phyloP scores from a whole-genome alignment of 2,888 invertebrate species.

The Ectemnius cavifrons region DNA sequence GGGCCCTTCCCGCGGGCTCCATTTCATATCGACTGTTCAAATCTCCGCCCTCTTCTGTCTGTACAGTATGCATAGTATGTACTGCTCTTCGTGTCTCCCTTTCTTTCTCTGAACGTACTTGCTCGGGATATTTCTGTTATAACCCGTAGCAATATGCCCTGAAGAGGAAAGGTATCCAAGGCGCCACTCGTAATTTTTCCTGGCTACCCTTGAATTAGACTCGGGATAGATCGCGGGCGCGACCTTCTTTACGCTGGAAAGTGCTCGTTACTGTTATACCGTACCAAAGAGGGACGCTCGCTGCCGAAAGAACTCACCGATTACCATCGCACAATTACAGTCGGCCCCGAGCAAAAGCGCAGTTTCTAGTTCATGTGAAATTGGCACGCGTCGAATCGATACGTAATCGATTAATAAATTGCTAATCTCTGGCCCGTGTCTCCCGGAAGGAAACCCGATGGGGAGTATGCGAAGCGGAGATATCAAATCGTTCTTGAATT shows the following conservation, averaged over 20 bases:
- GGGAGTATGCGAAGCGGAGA: background rate
- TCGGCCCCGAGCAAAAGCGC: too few species aligned
- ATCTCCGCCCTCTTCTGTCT: slow-evolving; percentile 64
- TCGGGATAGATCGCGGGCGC: too few species aligned
- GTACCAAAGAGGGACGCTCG: too few species aligned
- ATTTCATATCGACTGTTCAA: slow-evolving; percentile 71
- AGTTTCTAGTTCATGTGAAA: too few species aligned
- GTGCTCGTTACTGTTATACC: too few species aligned
- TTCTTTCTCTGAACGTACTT: slow-evolving; percentile 15
- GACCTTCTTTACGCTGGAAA: too few species aligned
- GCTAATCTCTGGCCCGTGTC: background rate
- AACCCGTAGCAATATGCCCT: slow-evolving; percentile 40
- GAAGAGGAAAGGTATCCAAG: slow-evolving; percentile 38
- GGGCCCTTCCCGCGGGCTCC: slow-evolving; percentile 59
- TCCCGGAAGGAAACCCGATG: slow-evolving; percentile 2
- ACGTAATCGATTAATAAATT: too few species aligned
- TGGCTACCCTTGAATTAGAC: slow-evolving; percentile 46
- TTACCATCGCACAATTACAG: too few species aligned
- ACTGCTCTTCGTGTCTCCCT: slow-evolving; percentile 13
- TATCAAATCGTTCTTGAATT: background rate
- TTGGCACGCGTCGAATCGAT: too few species aligned
- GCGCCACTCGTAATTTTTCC: slow-evolving; percentile 55
- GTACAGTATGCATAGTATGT: slow-evolving; percentile 1
- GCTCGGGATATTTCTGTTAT: slow-evolving; percentile 51
- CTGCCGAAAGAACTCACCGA: too few species aligned